These are phyloP conservation scores for Nesoenas mayeri DNA, from an alignment of 2,113 vertebrate genomes.

Conservation along the genomic window DNA sequence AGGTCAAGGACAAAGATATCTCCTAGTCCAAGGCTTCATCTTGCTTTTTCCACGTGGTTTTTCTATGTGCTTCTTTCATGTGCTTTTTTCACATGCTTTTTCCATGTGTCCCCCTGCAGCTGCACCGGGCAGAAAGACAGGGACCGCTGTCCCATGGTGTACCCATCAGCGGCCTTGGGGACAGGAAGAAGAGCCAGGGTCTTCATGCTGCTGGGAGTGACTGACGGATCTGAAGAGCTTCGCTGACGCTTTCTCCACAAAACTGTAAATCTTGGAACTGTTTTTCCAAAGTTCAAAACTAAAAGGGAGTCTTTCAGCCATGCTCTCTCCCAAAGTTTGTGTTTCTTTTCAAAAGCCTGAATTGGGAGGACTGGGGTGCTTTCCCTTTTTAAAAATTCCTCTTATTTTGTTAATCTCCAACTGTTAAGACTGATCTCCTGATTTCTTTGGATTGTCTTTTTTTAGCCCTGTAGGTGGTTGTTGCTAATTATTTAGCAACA, in stretches of 20 bases:
- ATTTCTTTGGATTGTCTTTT: background rate
- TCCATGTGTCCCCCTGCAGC: background rate
- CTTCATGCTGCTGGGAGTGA: background rate
- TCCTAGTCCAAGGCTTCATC: background rate
- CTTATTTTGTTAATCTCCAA: background rate
- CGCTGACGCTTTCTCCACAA: background rate
- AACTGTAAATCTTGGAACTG: background rate
- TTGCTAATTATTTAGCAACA: background rate
- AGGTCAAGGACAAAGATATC: background rate
- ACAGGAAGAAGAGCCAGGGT: background rate
- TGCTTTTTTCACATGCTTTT: too few relatives aligned
- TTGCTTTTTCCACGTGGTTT: background rate
- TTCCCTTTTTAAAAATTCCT: background rate
- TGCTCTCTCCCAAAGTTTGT: background rate
- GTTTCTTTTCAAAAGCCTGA: background rate
- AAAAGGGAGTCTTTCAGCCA: background rate
- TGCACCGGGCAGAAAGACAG: background rate
- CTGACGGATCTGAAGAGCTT: background rate
- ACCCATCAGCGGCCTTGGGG: background rate
- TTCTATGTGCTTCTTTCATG: too few relatives aligned
- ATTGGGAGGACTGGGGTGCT: background rate
- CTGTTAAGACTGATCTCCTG: background rate
- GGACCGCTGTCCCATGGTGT: rapidly evolving
- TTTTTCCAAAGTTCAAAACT: background rate
- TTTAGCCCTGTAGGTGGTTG: background rate